Base-by-base conservation (phyloP, 2,113 vertebrate species). In the Promerops cafer region DNA sequence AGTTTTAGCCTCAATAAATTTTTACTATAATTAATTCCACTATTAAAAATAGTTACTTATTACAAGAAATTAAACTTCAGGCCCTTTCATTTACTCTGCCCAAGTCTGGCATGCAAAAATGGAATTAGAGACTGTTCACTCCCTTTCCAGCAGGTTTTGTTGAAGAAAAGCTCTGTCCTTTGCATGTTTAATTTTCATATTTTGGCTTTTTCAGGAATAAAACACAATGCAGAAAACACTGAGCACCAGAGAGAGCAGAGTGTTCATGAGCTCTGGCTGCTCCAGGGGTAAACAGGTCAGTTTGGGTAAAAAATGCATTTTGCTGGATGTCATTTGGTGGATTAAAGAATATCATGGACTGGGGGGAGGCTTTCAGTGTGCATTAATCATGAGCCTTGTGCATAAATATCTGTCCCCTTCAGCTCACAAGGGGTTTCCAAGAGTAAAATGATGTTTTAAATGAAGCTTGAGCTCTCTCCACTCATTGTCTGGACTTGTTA, bases 221-320 rank as follows among this genome's bases (percentile, higher is more conserved):
- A 61, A 33, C n/a, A 14, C 8, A 50, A 52, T 2, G 45, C 17
- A 83, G 90, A 53, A 52, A 79, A 56, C 2, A 6, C 35, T 35
- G 90, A 64, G 47, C 61, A 47, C 12, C 61, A 86, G 66, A 26
- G 54, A 89, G 37, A 87, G 82, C 52, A 49, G 85, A 72, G 92
- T 18, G 75, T 5, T 85, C 49, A 61, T 8, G 66, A 95, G 78
- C 74, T 35, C 3, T 56, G 80, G 47, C 57, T 85, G 90, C 85
- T 87, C 10, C 90, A 42, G 92, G 70, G 90, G 63, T 92, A 94
- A 96, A 96, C 92, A 92, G 94, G 61, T 93, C 83, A 21, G 19
- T 44, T n/a, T 71, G 90, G 87, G 79, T 83, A 80, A 88, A 94
- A 94, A 83, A 90, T 22, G 28, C 74, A 76, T 54, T 95, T 89